Evolutionary conservation across 2,113 vertebrate genomes (phyloP), one percentile per base, ranked within the genome.

Genomic region (Chionis minor): DNA sequence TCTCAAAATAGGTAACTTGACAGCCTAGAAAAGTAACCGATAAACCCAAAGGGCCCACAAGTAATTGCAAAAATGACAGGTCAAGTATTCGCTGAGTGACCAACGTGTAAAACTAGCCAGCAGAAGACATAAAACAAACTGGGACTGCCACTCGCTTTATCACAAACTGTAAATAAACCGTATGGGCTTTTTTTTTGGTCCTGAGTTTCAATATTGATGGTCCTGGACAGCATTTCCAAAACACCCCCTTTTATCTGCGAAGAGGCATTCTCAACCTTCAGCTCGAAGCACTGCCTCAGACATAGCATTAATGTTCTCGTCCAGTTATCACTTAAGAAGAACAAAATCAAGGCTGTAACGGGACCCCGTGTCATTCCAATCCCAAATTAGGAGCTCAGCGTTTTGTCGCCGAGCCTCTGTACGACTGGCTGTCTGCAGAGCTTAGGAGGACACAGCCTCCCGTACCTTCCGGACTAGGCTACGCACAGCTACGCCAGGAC

Each of bases 1-100:
- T 96, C 90, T 97, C 95, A 96, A 97, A 98, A 97, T 96, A 94
- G 70, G 78, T 97, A 97, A 98, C 96, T 97, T 97, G n/a, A 98
- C 66, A 96, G 87, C 94, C 94, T 82, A 67, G 92, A 65, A 95
- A 97, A 94, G 93, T 97, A 97, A 98, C 97, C 95, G 95, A 97
- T 98, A 97, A 98, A 89, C 22, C 55, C 70, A 32, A 98, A 97
- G 95, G 59, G 45, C 77, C 94, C 93, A 92, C 91, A 97, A 97
- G 94, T 98, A 93, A 98, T 82, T 89, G 90, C 22, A 88, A 91
- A 98, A 94, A 63, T 63, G 86, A 96, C 69, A 85, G 91, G 73
- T 91, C 78, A 94, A 91, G 74, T 27, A 88, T 94, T 87, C 40
- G 8, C 22, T 14, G 69, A 96, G 89, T 92, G 92, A 94, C 88